Evolutionary conservation across 2,113 vertebrate species (phyloP).

Genomic region (Chamaetylas fuelleborni): DNA sequence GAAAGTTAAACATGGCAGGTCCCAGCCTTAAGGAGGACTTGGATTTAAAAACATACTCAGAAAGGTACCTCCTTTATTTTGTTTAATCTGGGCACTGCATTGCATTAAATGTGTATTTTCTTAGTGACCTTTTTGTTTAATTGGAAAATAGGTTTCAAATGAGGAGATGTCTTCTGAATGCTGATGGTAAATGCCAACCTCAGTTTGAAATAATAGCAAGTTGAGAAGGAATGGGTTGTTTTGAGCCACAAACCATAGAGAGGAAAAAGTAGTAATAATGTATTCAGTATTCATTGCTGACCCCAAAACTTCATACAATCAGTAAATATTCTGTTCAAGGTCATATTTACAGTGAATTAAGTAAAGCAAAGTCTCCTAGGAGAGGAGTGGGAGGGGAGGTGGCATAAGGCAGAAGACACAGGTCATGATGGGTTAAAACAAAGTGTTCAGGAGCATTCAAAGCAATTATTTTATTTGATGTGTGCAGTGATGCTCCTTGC

Average conservation of each 20-base stretch:
- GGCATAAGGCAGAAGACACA: background rate
- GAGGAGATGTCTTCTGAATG: background rate
- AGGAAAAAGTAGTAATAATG: background rate
- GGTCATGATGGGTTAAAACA: background rate
- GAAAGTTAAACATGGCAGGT: background rate
- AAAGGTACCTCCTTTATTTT: background rate
- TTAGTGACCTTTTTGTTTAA: background rate
- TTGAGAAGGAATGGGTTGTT: background rate
- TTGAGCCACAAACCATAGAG: background rate
- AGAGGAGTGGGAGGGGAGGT: background rate
- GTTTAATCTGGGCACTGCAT: background rate
- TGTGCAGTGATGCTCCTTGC: background rate
- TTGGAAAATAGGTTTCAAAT: background rate
- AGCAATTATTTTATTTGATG: background rate
- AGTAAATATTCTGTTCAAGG: background rate
- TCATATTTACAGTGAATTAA: background rate
- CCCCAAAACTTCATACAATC: background rate
- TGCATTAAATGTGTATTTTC: background rate
- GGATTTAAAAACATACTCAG: background rate
- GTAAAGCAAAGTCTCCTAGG: background rate
- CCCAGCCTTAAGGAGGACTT: background rate
- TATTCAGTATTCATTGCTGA: background rate
- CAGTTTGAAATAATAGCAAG: background rate
- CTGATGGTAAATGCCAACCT: background rate
- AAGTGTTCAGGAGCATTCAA: background rate